Evolutionary conservation across 2,113 vertebrate genomes (phyloP).

Genomic region (Jacana jacana): DNA sequence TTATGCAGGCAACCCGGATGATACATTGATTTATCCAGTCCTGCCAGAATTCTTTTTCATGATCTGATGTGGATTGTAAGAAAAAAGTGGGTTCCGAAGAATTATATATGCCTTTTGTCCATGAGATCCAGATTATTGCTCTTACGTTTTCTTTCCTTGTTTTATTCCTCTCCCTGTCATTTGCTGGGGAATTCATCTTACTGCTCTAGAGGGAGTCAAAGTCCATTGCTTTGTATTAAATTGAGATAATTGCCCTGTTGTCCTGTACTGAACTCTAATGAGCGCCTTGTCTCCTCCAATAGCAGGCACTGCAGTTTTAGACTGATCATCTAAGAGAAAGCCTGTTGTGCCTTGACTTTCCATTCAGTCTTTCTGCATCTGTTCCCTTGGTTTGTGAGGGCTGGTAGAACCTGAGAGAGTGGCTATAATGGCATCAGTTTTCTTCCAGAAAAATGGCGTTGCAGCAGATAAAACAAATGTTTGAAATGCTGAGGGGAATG

Average conservation of each 20-base stretch:
- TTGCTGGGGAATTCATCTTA: background rate
- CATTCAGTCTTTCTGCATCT: background rate
- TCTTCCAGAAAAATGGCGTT: background rate
- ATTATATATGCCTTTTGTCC: background rate
- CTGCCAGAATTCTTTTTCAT: background rate
- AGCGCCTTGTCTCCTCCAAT: constrained; percentile 13
- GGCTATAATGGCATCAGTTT: background rate
- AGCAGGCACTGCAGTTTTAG: background rate
- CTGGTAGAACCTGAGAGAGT: background rate
- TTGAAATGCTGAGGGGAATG: background rate
- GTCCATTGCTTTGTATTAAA: background rate
- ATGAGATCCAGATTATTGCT: background rate
- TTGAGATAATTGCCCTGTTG: constrained; percentile 16
- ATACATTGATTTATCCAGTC: background rate
- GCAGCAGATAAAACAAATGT: background rate
- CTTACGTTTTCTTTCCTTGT: background rate
- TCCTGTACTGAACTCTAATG: background rate
- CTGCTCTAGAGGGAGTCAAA: background rate
- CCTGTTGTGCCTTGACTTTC: background rate
- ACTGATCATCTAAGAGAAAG: background rate
- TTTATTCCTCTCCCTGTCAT: background rate
- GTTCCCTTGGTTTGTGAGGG: background rate
- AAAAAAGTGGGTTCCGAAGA: background rate
- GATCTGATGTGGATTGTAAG: too few species aligned
- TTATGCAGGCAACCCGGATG: background rate